Percentiles rank a stretch among this genome's conserved stretches.
Conservation (phyloP, 2,797 vertebrate genomes). For the Molothrus ater region DNA sequence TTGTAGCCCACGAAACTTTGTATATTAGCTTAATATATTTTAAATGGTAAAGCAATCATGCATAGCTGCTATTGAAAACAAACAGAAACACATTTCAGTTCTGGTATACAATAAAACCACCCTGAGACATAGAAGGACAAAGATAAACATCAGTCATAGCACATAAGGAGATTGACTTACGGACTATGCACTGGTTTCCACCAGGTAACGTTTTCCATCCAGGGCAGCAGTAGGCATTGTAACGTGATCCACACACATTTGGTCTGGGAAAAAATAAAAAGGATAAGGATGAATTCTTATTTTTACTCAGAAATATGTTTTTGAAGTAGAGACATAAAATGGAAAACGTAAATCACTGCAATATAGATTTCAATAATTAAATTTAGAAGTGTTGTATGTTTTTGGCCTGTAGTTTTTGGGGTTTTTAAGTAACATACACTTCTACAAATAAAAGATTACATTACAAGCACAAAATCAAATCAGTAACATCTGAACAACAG, state of each 20-base stretch:
- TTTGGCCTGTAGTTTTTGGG: not conserved
- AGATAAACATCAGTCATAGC: not conserved
- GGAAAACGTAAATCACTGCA: not conserved
- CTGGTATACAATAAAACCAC: not conserved
- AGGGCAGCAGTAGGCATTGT: conserved; percentile 95
- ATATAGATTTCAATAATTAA: conserved; percentile 15
- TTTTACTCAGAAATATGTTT: conserved; percentile 4
- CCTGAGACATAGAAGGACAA: not conserved
- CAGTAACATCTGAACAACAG: not conserved
- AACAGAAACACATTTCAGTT: not conserved
- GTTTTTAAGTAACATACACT: not conserved
- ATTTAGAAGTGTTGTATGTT: not conserved
- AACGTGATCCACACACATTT: conserved; percentile 96
- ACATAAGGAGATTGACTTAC: conserved; percentile 83
- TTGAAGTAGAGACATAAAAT: not conserved
- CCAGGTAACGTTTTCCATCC: conserved; percentile 99
- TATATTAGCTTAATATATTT: conserved; percentile 1
- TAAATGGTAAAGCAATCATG: conserved; percentile 4
- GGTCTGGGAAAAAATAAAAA: conserved; percentile 77
- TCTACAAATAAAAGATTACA: not conserved
- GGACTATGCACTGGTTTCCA: conserved; percentile 99
- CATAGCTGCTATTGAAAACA: not conserved
- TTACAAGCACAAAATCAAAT: not conserved
- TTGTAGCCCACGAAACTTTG: not conserved
- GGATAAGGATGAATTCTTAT: not conserved